Evolutionary conservation across 2,888 invertebrate species (phyloP), one percentile per base, ranked within the genome.

Genomic region (Psococerastis gibbosa): DNA sequence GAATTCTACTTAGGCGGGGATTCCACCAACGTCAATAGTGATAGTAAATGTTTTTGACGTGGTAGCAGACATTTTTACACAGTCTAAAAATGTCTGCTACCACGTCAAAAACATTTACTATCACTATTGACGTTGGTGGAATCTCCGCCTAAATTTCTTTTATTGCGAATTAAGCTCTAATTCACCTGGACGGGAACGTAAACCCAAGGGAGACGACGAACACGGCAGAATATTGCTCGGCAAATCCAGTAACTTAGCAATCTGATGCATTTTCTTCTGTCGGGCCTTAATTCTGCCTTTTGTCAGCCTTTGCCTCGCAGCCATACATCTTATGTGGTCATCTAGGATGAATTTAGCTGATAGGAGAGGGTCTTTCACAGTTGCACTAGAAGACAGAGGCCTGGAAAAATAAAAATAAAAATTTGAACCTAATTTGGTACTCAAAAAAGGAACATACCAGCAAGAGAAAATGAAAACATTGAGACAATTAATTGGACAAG

Each of bases 261-360:
- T 95, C 62, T 91, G 85, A 56, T 83, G 83, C 82, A 97, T 88
- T 63, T 97, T 97, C 64, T 89, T 85, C 57, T 94, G 92, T 0
- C 97, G 75, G 1, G 95, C 91, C 63, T 89, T 92, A 55, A 85
- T 79, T 27, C 91, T 72, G 22, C 92, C 92, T 73, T 84, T 66
- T 6, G 60, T 58, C 27, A 67, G 54, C 45, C 65, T 85, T 61
- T 97, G 97, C 57, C 95, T 97, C 18, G 97, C 97, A 15, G 97
- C 95, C 94, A 97, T 94, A 57, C 95, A 97, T 22, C 97, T 72
- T 52, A 98, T 98, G 59, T 97, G 95, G 66, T 98, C 98, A 58
- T 98, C 97, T 60, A 98, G 98, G 47, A 95, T 75, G 62, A 98
- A 95, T 62, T 84, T 89, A 8, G 91, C 87, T 3, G 83, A 75